Evolutionary conservation across 92 coral and sea anemone species (phyloP).

Genomic region (Actinostola sp.): DNA sequence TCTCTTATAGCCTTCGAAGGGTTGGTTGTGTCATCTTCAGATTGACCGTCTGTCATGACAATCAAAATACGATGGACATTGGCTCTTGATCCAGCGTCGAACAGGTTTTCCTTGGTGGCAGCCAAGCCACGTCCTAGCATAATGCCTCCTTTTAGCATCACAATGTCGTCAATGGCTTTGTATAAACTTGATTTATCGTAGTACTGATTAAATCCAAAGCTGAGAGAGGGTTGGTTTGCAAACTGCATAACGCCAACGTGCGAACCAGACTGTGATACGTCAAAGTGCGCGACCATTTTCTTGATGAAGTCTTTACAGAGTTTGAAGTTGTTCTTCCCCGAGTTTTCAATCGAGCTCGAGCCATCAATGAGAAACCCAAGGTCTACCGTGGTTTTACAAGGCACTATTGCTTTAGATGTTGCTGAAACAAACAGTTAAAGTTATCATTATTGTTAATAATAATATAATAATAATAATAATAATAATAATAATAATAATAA

Average conservation of each 20-base stretch:
- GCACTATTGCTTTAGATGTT: background rate
- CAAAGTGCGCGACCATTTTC: slow-evolving; percentile 1
- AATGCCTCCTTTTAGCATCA: slow-evolving; percentile 26
- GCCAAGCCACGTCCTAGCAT: slow-evolving; percentile 33
- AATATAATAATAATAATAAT: too few species aligned
- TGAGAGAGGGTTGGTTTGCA: slow-evolving; percentile 16
- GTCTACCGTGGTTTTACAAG: slow-evolving; percentile 47
- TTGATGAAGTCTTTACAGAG: background rate
- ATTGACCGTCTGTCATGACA: slow-evolving; percentile 58
- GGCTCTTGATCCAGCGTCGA: slow-evolving; percentile 39
- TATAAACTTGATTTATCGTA: background rate
- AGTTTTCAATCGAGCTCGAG: slow-evolving; percentile 14
- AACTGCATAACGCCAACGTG: slow-evolving; percentile 49
- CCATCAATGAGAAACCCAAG: slow-evolving; percentile 70
- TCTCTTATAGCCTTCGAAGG: slow-evolving; percentile 69
- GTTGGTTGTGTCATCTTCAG: slow-evolving; percentile 40
- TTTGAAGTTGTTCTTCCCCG: background rate
- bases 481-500: too few species aligned
- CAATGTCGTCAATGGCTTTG: slow-evolving; percentile 15
- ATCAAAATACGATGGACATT: slow-evolving; percentile 55
- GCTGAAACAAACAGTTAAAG: background rate
- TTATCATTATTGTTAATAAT: too few species aligned
- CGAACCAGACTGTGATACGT: slow-evolving; percentile 30
- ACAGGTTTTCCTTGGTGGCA: slow-evolving; percentile 29
- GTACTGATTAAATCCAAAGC: slow-evolving; percentile 29